A percentile compares a stretch with the other conserved stretches of the same genome.
These are phyloP conservation scores for Pogonus chalceus DNA, from an alignment of 1,140 invertebrate species.

Conservation along the genomic window DNA sequence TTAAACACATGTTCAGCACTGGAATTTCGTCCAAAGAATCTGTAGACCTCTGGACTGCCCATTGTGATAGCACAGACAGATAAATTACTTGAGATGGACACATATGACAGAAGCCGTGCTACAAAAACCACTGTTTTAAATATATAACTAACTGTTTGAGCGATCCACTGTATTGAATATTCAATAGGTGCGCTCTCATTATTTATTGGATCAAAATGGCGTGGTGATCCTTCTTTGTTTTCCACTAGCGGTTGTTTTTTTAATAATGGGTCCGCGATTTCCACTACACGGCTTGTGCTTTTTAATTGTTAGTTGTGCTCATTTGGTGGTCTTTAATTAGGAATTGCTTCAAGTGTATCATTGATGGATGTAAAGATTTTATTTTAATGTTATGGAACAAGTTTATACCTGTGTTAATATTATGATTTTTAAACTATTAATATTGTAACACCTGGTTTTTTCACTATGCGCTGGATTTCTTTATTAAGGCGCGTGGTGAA, in stretches of 20 bases:
- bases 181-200: background rate
- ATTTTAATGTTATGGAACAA: background rate
- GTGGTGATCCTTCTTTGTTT: background rate
- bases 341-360: background rate
- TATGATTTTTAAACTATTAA: background rate
- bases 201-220: constrained; percentile 1
- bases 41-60: constrained; percentile 23
- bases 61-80: constrained; percentile 34
- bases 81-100: constrained; percentile 35
- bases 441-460: background rate
- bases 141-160: background rate
- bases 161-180: constrained; percentile 1
- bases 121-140: background rate
- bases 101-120: constrained; percentile 32
- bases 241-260: background rate
- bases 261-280: background rate
- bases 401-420: background rate
- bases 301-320: background rate
- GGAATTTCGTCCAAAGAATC: constrained; percentile 33
- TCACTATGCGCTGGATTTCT: background rate
- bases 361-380: background rate
- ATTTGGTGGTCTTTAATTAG: constrained; percentile 1
- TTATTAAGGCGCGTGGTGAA: background rate
- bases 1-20: constrained; percentile 32
- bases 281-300: background rate